Conservation (phyloP, 2,797 vertebrate species). For the Lateolabrax maculatus region DNA sequence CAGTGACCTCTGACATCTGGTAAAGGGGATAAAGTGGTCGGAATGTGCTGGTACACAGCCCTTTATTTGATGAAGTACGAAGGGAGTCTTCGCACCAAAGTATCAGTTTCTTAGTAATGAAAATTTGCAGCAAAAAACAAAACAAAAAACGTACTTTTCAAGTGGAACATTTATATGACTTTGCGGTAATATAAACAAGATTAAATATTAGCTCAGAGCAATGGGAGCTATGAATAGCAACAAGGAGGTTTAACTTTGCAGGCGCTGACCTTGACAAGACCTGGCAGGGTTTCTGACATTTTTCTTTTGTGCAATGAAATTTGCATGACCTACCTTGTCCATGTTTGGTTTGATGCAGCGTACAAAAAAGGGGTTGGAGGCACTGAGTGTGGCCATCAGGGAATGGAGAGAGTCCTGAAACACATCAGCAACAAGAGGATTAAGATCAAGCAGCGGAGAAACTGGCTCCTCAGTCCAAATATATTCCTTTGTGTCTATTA, state of each 20-base stretch:
- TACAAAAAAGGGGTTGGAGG: constrained; percentile 94
- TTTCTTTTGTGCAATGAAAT: constrained; percentile 53
- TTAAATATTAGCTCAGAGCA: constrained; percentile 54
- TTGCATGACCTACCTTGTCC: constrained; percentile 88
- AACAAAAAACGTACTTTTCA: constrained; percentile 16
- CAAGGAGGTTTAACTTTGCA: constrained; percentile 60
- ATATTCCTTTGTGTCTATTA: not conserved
- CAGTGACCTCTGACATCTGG: constrained; percentile 73
- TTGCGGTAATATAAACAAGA: constrained; percentile 26
- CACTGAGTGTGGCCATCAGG: constrained; percentile 93
- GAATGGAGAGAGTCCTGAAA: constrained; percentile 94
- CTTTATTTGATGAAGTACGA: constrained; percentile 60
- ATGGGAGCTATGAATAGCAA: constrained; percentile 67
- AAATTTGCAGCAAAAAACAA: constrained; percentile 31
- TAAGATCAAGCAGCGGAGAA: constrained; percentile 20
- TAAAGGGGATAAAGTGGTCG: constrained; percentile 64
- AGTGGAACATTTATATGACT: constrained; percentile 36
- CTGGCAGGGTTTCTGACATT: constrained; percentile 58
- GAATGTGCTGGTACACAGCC: constrained; percentile 73
- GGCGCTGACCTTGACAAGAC: constrained; percentile 65
- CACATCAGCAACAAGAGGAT: constrained; percentile 47
- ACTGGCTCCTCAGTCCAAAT: not conserved
- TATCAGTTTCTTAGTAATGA: constrained; percentile 26
- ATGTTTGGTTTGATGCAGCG: constrained; percentile 97
- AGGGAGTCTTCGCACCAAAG: constrained; percentile 53